These are phyloP conservation scores for Bothrops jararaca DNA, from an alignment of 2,113 vertebrate genomes.

Conservation along the genomic window DNA sequence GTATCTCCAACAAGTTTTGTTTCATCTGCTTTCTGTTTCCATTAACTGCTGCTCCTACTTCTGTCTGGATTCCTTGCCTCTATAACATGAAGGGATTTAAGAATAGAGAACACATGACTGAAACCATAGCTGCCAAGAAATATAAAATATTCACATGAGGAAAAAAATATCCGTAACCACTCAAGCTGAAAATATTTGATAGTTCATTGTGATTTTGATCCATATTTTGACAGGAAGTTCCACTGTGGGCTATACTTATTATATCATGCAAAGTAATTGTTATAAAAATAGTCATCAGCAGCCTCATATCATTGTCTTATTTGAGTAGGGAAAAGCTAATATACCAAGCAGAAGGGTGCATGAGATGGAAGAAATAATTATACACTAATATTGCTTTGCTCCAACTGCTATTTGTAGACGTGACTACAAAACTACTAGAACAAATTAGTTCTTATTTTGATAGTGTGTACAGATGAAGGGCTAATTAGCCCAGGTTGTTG, in stretches of 20 bases:
- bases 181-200: neutral
- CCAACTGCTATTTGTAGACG: slow-evolving; percentile 5
- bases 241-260: neutral
- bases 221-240: slow-evolving; percentile 6
- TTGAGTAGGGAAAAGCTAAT: neutral
- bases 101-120: neutral
- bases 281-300: neutral
- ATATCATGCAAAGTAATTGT: neutral
- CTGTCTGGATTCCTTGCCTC: no score
- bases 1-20: neutral
- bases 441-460: slow-evolving; percentile 8
- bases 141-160: neutral
- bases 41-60: no score
- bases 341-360: slow-evolving; percentile 4
- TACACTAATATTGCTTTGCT: neutral
- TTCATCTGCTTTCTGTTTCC: neutral
- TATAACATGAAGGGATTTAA: neutral
- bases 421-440: neutral
- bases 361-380: neutral
- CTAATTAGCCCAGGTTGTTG: neutral
- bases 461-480: neutral
- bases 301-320: neutral
- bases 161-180: neutral
- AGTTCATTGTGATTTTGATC: neutral
- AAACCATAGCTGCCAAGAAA: neutral